These are phyloP conservation scores for Lithobates pipiens DNA, from an alignment of 2,797 vertebrate genomes.

Conservation along the genomic window DNA sequence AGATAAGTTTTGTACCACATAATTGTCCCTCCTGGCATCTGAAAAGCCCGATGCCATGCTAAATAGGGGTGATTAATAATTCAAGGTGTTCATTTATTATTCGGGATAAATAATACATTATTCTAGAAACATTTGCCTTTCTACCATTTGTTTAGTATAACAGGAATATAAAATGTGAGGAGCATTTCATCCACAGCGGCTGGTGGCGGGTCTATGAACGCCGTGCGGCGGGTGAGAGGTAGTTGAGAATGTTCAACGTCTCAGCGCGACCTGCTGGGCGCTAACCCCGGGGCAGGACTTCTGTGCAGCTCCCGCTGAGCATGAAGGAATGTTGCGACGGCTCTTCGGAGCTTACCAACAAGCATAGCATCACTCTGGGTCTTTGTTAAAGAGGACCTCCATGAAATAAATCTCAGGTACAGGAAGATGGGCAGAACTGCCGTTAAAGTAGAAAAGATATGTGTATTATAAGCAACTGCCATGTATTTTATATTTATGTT, in stretches of 20 bases:
- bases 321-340: background rate
- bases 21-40: slow-evolving; percentile 63
- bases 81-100: slow-evolving; percentile 61
- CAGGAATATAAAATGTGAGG: slow-evolving; percentile 46
- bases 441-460: too few species aligned
- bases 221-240: slow-evolving; percentile 4
- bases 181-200: slow-evolving; percentile 23
- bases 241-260: slow-evolving; percentile 2
- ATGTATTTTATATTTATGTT: too few species aligned
- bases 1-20: slow-evolving; percentile 62
- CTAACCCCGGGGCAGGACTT: background rate
- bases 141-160: slow-evolving; percentile 59
- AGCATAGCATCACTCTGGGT: background rate
- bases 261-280: background rate
- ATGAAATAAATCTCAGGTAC: too few species aligned
- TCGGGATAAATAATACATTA: slow-evolving; percentile 62
- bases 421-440: too few species aligned
- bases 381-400: background rate
- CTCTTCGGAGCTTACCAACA: background rate
- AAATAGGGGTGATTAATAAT: slow-evolving; percentile 62
- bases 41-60: slow-evolving; percentile 57
- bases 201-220: slow-evolving; percentile 42
- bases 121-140: slow-evolving; percentile 62
- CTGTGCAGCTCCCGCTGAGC: background rate
- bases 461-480: too few species aligned